Conservation (phyloP, 2,113 vertebrate species). For the Puffinus mauretanicus region DNA sequence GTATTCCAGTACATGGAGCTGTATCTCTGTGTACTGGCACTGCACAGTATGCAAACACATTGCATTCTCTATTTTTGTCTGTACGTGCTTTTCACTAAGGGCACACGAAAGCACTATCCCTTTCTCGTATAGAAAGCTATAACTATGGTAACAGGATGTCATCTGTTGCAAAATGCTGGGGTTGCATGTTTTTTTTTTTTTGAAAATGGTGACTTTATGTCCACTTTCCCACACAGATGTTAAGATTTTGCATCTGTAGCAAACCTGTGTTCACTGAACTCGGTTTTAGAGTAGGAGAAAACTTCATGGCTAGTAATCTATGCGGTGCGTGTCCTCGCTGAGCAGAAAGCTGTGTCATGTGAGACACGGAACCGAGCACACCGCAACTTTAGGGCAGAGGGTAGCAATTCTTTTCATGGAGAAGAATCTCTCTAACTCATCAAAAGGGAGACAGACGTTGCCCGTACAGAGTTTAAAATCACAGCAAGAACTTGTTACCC, state of each 20-base stretch:
- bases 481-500: conserved; percentile 40
- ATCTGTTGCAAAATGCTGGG: neutral
- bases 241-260: neutral
- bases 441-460: neutral
- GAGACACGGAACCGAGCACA: neutral
- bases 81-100: neutral
- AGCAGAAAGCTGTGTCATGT: neutral
- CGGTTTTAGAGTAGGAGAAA: neutral
- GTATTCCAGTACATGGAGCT: neutral
- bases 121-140: neutral
- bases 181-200: neutral
- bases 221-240: neutral
- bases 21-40: neutral
- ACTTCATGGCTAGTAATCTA: neutral
- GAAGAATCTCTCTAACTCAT: neutral
- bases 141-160: neutral
- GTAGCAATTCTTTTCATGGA: neutral
- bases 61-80: neutral
- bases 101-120: neutral
- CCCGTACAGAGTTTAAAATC: conserved; percentile 2
- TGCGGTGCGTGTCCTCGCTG: neutral
- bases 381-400: neutral
- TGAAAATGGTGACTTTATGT: neutral
- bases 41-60: neutral
- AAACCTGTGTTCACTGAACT: neutral